Evolutionary conservation across 2,797 vertebrate genomes (phyloP).

Genomic region (Allobates femoralis): DNA sequence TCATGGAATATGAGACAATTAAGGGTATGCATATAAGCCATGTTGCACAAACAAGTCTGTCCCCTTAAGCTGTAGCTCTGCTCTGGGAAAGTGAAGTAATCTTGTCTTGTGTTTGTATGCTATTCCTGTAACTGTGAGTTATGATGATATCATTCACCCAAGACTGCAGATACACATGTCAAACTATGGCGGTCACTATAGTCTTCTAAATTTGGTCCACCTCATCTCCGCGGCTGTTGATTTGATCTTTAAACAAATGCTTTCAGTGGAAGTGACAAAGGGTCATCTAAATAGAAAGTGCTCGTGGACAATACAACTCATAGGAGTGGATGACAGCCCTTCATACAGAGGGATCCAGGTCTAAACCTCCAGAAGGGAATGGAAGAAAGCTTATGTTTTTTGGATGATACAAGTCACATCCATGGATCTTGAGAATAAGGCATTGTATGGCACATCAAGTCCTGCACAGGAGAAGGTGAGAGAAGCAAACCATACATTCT

Average conservation of each 20-base stretch:
- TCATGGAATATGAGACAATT: neutral
- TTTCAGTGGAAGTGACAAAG: conserved; percentile 53
- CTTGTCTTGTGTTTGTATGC: conserved; percentile 70
- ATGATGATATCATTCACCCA: conserved; percentile 71
- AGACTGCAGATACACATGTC: conserved; percentile 71
- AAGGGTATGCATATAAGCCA: neutral
- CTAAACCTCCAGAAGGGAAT: neutral
- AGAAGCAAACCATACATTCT: neutral
- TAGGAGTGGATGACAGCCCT: conserved; percentile 23
- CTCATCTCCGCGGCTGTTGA: conserved; percentile 70
- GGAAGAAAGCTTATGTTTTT: neutral
- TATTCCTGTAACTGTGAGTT: conserved; percentile 82
- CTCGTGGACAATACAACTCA: neutral
- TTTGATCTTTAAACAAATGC: conserved; percentile 66
- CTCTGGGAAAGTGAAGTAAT: conserved; percentile 46
- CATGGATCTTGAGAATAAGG: neutral
- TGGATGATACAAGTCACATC: conserved; percentile 16
- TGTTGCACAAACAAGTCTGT: conserved; percentile 32
- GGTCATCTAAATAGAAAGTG: conserved; percentile 40
- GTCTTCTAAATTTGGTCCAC: conserved; percentile 55
- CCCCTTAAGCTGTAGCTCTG: conserved; percentile 13
- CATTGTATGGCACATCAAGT: neutral
- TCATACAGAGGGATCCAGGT: neutral
- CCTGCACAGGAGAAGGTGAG: conserved; percentile 48
- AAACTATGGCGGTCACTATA: conserved; percentile 72